These are phyloP conservation scores for Pachypeltis micranthus DNA, from an alignment of 1,140 invertebrate species.

Conservation along the genomic window DNA sequence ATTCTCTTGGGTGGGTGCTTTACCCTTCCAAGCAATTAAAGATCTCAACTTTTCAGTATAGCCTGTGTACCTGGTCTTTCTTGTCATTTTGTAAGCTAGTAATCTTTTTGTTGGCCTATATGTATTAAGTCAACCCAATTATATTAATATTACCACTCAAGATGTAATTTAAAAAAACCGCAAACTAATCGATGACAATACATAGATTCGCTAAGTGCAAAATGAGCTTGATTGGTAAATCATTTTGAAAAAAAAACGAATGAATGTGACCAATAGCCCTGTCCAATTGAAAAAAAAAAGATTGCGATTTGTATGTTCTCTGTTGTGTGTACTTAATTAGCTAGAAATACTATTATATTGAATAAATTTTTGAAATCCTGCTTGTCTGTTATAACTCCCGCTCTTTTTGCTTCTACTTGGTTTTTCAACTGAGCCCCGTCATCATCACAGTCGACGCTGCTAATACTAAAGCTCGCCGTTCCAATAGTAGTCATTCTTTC, in stretches of 20 bases:
- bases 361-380: background rate
- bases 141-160: background rate
- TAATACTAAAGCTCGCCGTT: too few relatives aligned
- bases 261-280: slow-evolving; percentile 14
- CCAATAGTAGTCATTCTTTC: too few relatives aligned
- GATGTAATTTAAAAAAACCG: background rate
- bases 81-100: background rate
- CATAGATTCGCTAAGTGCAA: slow-evolving; percentile 21
- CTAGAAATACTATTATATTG: background rate
- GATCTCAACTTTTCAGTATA: background rate
- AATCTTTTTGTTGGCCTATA: slow-evolving; percentile 10
- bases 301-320: slow-evolving; percentile 19
- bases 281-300: slow-evolving; percentile 18
- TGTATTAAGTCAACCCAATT: background rate
- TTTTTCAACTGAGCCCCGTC: too few relatives aligned
- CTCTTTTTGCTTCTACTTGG: too few relatives aligned
- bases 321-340: slow-evolving; percentile 18
- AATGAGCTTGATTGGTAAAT: slow-evolving; percentile 13
- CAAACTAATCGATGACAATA: slow-evolving; percentile 18
- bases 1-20: too few relatives aligned
- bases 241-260: background rate
- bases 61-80: background rate
- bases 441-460: too few relatives aligned
- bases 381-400: background rate
- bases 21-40: background rate